phyloP scores from a whole-genome alignment of 2,797 vertebrate species.

The Acanthurus leucopareius region DNA sequence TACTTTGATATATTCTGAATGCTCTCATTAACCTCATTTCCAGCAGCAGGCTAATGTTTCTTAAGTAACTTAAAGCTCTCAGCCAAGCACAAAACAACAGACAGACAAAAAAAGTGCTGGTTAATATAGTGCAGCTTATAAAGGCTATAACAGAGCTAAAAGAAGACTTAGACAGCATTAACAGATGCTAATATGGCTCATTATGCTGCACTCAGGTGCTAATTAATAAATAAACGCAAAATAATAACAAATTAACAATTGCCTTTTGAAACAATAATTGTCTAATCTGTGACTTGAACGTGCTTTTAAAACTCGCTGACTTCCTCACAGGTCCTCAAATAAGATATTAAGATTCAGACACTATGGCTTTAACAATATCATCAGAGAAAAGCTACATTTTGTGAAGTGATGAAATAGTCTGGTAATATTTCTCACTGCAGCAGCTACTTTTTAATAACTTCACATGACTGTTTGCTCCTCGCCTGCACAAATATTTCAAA shows the following conservation, averaged over 20 bases:
- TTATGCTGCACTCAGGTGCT: neutral
- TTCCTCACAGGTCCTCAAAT: neutral
- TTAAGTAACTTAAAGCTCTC: neutral
- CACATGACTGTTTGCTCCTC: conserved; percentile 22
- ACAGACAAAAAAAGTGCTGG: too few relatives aligned
- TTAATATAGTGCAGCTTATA: neutral
- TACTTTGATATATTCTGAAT: too few relatives aligned
- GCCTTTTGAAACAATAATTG: too few relatives aligned
- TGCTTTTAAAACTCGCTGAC: too few relatives aligned
- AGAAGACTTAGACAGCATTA: neutral
- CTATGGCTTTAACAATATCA: conserved; percentile 18
- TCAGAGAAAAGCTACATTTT: conserved; percentile 17
- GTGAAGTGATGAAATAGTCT: conserved; percentile 38
- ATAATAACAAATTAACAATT: too few relatives aligned
- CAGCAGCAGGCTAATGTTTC: neutral
- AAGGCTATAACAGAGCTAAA: neutral
- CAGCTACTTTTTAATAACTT: conserved; percentile 49
- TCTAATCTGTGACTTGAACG: too few relatives aligned
- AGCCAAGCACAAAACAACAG: neutral
- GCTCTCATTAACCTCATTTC: neutral
- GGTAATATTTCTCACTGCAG: conserved; percentile 12
- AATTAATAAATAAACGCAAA: neutral
- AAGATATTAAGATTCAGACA: neutral
- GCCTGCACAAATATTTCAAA: neutral
- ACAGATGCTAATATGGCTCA: neutral